A percentile compares a stretch with the other conserved stretches of the same genome.
Evolutionary conservation across 64 coral and sea anemone species (phyloP).

Genomic region (Trachythela sp.): DNA sequence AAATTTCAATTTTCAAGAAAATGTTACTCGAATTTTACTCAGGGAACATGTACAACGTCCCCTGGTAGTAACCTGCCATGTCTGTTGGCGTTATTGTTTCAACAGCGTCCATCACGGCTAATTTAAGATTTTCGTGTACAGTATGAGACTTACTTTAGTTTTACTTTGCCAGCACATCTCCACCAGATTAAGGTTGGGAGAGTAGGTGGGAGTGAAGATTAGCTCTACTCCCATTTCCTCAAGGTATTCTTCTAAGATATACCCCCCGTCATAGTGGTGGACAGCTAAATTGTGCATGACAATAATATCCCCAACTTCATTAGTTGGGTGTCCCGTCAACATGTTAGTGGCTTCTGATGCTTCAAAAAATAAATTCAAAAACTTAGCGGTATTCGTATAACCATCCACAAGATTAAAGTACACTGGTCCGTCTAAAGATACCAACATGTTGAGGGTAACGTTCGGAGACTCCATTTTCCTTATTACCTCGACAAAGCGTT

Average conservation of each 20-base stretch:
- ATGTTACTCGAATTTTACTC: background rate
- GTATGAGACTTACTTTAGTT: background rate
- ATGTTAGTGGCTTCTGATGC: background rate
- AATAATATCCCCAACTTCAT: background rate
- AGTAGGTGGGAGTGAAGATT: background rate
- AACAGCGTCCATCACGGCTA: background rate
- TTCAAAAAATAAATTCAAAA: background rate
- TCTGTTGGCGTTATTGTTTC: background rate
- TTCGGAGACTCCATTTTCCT: slow-evolving; percentile 8
- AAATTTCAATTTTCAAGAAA: no score
- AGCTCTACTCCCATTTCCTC: background rate
- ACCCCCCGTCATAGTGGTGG: background rate
- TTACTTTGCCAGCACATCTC: background rate
- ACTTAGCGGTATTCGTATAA: background rate
- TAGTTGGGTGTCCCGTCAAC: background rate
- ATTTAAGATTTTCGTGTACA: background rate
- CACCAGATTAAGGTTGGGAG: background rate
- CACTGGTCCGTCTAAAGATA: background rate
- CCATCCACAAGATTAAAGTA: background rate
- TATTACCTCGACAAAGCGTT: background rate
- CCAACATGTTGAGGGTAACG: background rate
- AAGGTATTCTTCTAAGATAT: slow-evolving; percentile 10
- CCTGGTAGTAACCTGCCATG: slow-evolving; percentile 1
- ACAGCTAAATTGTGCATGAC: background rate
- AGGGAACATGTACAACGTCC: background rate